Percentiles rank a stretch among this genome's conserved stretches.
Evolutionary conservation across 2,888 invertebrate genomes (phyloP).

Genomic region (Drosophila mulleri): DNA sequence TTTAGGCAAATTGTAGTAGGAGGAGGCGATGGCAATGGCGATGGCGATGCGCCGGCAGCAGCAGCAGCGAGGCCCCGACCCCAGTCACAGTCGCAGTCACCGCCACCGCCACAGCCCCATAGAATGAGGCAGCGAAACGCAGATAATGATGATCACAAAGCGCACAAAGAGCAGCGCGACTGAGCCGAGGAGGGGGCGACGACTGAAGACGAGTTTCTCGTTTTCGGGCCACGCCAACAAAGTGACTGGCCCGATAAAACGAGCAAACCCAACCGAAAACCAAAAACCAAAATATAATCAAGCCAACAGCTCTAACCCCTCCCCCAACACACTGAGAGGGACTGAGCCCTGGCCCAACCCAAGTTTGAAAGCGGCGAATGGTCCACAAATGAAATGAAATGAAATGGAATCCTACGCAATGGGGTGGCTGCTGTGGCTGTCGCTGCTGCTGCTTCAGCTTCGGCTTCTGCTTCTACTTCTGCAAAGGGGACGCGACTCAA

Average conservation of each 20-base stretch:
- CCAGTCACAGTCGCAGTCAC: conserved; percentile 4
- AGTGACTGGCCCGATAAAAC: conserved; percentile 52
- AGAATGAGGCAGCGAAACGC: conserved; percentile 80
- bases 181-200: conserved; percentile 33
- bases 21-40: conserved; percentile 63
- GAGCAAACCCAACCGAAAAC: conserved; percentile 27
- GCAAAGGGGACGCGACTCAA: conserved; percentile 60
- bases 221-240: conserved; percentile 67
- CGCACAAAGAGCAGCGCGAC: conserved; percentile 58
- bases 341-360: conserved; percentile 51
- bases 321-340: conserved; percentile 25
- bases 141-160: conserved; percentile 82
- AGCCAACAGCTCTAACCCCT: conserved; percentile 42
- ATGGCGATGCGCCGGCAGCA: conserved; percentile 55
- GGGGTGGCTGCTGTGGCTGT: conserved; percentile 66
- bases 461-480: neutral
- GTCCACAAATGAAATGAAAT: conserved; percentile 61
- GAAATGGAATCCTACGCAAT: conserved; percentile 80
- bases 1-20: conserved; percentile 80
- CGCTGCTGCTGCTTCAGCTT: conserved; percentile 31
- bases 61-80: conserved; percentile 27
- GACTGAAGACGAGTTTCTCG: conserved; percentile 67
- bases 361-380: conserved; percentile 52
- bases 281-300: conserved; percentile 57
- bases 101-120: conserved; percentile 45